These are phyloP conservation scores for Brienomyrus longianalis DNA, from an alignment of 2,113 vertebrate genomes.

Conservation along the genomic window DNA sequence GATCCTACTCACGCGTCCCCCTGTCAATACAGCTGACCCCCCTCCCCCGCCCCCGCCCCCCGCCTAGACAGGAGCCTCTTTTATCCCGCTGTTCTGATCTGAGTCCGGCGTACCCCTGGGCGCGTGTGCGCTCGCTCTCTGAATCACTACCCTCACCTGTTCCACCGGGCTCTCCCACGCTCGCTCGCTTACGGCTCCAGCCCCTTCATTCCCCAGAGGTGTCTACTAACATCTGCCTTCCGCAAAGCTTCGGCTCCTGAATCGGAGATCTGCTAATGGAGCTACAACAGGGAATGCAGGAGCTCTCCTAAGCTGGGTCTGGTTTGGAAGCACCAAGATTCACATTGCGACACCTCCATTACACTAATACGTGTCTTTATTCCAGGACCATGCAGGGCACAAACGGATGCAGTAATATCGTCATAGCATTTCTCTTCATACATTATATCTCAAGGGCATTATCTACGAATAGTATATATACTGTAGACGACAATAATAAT, in stretches of 20 bases:
- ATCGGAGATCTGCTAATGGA: neutral
- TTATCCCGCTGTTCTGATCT: constrained; percentile 34
- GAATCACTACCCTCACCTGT: constrained; percentile 31
- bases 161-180: neutral
- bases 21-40: constrained; percentile 41
- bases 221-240: constrained; percentile 31
- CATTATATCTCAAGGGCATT: neutral
- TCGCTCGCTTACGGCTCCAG: neutral
- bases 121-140: constrained; percentile 36
- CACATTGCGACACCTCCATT: neutral
- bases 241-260: neutral
- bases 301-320: neutral
- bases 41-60: neutral
- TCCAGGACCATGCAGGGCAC: neutral
- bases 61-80: constrained; percentile 1
- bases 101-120: constrained; percentile 30
- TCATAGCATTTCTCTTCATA: neutral
- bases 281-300: neutral
- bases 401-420: neutral
- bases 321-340: neutral
- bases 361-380: neutral
- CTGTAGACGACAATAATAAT: neutral
- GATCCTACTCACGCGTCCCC: constrained; percentile 50
- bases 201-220: constrained; percentile 5
- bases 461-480: neutral